A percentile compares a stretch with the other conserved stretches of the same genome.
phyloP scores from a whole-genome alignment of 2,888 invertebrate genomes.

The Amphipoea oculea region DNA sequence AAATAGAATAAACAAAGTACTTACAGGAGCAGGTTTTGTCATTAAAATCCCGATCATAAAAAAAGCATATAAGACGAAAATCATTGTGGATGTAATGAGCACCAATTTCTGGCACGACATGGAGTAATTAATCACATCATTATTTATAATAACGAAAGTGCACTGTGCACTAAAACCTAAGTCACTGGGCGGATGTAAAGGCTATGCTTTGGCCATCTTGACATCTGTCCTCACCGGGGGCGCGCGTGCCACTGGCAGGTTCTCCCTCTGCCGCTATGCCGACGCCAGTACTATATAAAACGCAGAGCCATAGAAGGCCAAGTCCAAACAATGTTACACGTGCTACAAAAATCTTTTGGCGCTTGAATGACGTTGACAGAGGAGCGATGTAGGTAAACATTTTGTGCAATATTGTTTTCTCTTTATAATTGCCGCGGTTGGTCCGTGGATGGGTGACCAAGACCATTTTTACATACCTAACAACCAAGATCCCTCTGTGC shows the following conservation, averaged over 20 bases:
- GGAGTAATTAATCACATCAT: conserved; percentile 68
- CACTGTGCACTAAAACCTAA: conserved; percentile 68
- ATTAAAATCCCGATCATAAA: conserved; percentile 75
- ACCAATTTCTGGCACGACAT: conserved; percentile 75
- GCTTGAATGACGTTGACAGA: background rate
- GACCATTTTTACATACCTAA: no score
- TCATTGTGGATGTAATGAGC: conserved; percentile 75
- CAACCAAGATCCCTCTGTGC: no score
- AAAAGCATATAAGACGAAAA: conserved; percentile 77
- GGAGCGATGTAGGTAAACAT: background rate
- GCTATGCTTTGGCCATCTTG: conserved; percentile 42
- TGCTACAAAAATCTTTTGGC: background rate
- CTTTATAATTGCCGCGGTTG: no score
- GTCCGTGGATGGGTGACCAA: no score
- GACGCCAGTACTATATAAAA: conserved; percentile 17
- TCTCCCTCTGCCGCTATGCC: conserved; percentile 23
- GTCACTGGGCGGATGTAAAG: conserved; percentile 43
- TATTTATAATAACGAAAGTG: conserved; percentile 57
- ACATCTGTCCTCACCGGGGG: conserved; percentile 55
- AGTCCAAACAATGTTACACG: conserved; percentile 1
- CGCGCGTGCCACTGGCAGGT: conserved; percentile 63
- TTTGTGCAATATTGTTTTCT: background rate
- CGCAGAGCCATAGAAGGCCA: conserved; percentile 17
- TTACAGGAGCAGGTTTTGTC: conserved; percentile 70
- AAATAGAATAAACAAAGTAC: conserved; percentile 43